Conservation (phyloP, 2,797 vertebrate species). For the Thripadectes ignobilis region DNA sequence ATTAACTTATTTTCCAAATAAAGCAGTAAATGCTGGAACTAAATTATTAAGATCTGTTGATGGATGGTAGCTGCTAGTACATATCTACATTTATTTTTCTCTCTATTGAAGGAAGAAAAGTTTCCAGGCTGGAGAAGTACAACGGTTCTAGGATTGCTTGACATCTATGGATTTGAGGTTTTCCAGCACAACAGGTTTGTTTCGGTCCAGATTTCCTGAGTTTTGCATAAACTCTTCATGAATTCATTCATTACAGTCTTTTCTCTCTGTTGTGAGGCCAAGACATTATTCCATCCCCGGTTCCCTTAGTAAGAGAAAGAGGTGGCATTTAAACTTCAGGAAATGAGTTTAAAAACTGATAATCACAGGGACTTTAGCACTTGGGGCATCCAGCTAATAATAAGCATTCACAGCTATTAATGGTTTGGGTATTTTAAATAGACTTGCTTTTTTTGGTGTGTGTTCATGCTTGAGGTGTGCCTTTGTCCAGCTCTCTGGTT, state of each 20-base stretch:
- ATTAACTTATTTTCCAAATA: neutral
- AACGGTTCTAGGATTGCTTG: conserved; percentile 92
- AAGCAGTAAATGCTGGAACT: neutral
- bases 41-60: neutral
- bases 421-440: too few relatives aligned
- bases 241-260: neutral
- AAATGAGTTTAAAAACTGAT: neutral
- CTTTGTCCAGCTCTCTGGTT: too few relatives aligned
- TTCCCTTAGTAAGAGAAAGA: neutral
- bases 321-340: neutral
- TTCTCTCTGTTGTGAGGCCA: neutral
- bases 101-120: conserved; percentile 81
- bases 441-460: too few relatives aligned
- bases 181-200: conserved; percentile 97
- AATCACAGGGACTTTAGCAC: neutral
- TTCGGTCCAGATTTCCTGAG: neutral
- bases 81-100: neutral
- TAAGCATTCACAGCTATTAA: neutral
- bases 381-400: neutral
- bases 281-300: neutral
- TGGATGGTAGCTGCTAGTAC: neutral
- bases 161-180: conserved; percentile 99
- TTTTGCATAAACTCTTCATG: neutral
- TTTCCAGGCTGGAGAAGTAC: conserved; percentile 82
- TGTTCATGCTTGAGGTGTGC: too few relatives aligned